Percentiles rank a stretch among this genome's conserved stretches.
These are phyloP conservation scores for Rhogogaster chlorosoma DNA, from an alignment of 2,888 invertebrate genomes.

Conservation along the genomic window DNA sequence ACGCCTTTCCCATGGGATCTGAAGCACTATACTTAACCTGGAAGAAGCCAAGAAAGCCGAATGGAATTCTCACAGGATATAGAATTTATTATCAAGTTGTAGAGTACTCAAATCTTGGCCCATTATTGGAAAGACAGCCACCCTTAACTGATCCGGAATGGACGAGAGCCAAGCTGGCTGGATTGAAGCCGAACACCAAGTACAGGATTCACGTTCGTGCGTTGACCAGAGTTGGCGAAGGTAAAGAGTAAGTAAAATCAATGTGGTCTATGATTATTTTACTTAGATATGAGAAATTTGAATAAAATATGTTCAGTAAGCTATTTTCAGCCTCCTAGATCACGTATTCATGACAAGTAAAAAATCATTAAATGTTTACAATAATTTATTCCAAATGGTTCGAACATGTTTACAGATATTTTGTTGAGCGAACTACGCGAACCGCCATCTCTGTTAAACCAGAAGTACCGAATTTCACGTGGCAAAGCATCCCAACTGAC, in stretches of 20 bases:
- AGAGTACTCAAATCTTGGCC: constrained; percentile 82
- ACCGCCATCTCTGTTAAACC: constrained; percentile 81
- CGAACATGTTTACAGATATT: constrained; percentile 79
- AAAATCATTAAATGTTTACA: background rate
- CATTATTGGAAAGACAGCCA: constrained; percentile 86
- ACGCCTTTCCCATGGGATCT: constrained; percentile 92
- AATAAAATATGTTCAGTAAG: background rate
- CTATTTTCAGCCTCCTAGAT: background rate
- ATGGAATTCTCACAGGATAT: constrained; percentile 95
- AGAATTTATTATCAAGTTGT: constrained; percentile 93
- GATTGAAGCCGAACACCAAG: constrained; percentile 90
- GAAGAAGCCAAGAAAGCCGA: constrained; percentile 94
- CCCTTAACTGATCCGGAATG: constrained; percentile 89
- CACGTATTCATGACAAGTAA: background rate
- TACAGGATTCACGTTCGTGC: constrained; percentile 93
- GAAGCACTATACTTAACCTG: constrained; percentile 94
- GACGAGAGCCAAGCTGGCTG: constrained; percentile 90
- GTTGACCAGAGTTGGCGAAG: constrained; percentile 93
- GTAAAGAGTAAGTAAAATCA: constrained; percentile 82
- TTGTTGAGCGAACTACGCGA: constrained; percentile 89
- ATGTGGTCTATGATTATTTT: background rate
- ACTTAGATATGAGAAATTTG: constrained; percentile 7
- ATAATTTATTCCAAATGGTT: background rate
- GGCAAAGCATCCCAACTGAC: constrained; percentile 84
- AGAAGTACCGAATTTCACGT: constrained; percentile 85